Evolutionary conservation across 2,113 vertebrate species (phyloP), one percentile per base, ranked within the genome.

Genomic region (Etheostoma spectabile): DNA sequence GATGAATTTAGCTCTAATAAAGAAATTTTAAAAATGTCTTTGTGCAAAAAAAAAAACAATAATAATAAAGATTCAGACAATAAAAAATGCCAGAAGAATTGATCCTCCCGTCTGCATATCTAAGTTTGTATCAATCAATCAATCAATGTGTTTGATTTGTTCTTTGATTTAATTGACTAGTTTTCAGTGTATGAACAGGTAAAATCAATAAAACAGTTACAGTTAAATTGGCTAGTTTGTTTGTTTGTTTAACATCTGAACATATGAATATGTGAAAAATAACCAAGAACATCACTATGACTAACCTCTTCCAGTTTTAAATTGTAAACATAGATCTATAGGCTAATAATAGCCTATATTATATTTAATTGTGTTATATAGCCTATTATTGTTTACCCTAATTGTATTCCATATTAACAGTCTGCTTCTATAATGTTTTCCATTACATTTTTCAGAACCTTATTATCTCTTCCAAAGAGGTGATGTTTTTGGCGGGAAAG

Each of bases 11-110:
- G 63, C 35, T 68, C n/a, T 35, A 80, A 83, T 56, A 79, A 88
- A 80, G 13, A 78, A 48, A 69, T 63, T 49, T 49, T 22, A 38
- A 57, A 48, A 71, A 77, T 59, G 42, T 53, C 57, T 24, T 87
- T 89, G 79, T 89, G 66, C 91, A 84, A 89, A 84, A 30, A n/a
- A 69, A 30, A 30, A 3, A 30, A 30, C 27, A 10, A 55, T 18
- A 12, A 3, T 27, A 38, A 48, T 48, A 89, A 90, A 88, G 74
- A 82, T 83, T 66, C 80, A 76, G 82, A 85, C 15, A 76, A 73
- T 60, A 88, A 84, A 88, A 84, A 52, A 42, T 27, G n/a, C 0
- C 3, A 55, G 8, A 88, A 85, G 90, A 55, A 57, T 74, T 48
- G 66, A 69, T 74, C 52, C 49, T 60, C 45, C 30, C 61, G 69